Evolutionary conservation across 2,888 invertebrate species (phyloP).

Genomic region (Ditula angustiorana): DNA sequence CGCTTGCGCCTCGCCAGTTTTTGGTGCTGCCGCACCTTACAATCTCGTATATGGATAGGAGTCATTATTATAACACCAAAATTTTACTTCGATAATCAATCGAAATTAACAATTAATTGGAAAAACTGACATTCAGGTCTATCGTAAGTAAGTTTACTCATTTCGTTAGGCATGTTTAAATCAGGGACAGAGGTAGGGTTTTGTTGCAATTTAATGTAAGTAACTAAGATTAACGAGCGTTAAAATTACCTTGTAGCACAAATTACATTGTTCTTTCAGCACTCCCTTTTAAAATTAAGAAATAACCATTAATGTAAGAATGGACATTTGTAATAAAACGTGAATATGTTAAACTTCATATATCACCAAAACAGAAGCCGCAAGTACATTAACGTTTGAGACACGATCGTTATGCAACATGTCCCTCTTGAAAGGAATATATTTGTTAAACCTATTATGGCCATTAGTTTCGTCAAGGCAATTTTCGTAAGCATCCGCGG

Average conservation of each 20-base stretch:
- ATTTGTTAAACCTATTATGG: conserved; percentile 76
- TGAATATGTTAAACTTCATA: conserved; percentile 30
- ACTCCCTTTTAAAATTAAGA: conserved; percentile 1
- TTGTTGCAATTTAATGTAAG: conserved; percentile 23
- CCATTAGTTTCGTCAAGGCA: conserved; percentile 76
- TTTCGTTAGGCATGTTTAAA: conserved; percentile 11
- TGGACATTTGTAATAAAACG: conserved; percentile 26
- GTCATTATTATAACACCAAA: conserved; percentile 9
- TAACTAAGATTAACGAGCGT: conserved; percentile 32
- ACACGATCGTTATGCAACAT: conserved; percentile 71
- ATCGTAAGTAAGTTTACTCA: not conserved
- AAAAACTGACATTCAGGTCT: not conserved
- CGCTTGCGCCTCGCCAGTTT: conserved; percentile 50
- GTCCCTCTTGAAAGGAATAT: conserved; percentile 70
- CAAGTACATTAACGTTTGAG: conserved; percentile 54
- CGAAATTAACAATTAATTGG: not conserved
- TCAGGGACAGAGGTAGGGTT: conserved; percentile 11
- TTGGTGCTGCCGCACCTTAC: conserved; percentile 49
- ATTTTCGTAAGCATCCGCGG: conserved; percentile 74
- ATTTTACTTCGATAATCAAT: not conserved
- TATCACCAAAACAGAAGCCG: conserved; percentile 50
- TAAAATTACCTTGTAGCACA: conserved; percentile 25
- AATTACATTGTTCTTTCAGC: conserved; percentile 16
- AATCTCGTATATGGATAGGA: conserved; percentile 6
- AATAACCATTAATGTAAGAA: conserved; percentile 7